Base-by-base conservation (phyloP, 2,888 invertebrate genomes). In the Sarcophaga subvicina region DNA sequence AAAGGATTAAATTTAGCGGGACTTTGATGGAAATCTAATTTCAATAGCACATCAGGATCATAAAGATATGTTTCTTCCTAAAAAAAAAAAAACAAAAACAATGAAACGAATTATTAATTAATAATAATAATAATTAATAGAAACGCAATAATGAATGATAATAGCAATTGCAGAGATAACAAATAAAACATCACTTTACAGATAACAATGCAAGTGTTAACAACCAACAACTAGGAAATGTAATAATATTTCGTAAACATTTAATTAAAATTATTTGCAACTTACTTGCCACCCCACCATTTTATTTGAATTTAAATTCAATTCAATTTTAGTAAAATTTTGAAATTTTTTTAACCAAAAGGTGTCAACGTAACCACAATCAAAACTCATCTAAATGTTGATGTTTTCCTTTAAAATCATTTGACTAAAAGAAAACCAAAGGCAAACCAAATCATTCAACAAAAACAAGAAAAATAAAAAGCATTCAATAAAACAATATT, bases 1-100 rank as follows among this genome's bases (percentile, higher is more conserved):
- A 94, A 94, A 12, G 96, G 96, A 90, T 95, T 95, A 90, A 97
- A 96, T 84, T 93, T 94, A 1, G 95, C 95, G 66, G 95, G 94
- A 88, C 95, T 95, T 86, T 95, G 95, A 89, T 93, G 94, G 91
- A 96, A 96, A 91, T 97, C 95, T 86, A 98, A 93, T 84, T 95
- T 94, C 80, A 95, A 92, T 70, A 97, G 93, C 78, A 97, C 90
- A 80, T 94, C 94, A 3, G 96, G 96, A 90, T 96, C 95, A 90
- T 95, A 97, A 37, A 97, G 94, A 88, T 92, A 92, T 90, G 94
- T 89, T 91, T 94, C 92, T 92, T 94, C 95, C 95, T 93, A 69
- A 95, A 20, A 80, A 77, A 78, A 70, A 63, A 80, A 75, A 80
- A 70, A 63, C 72, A 20, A 80, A 79, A 1, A 69, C 14, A 37